Evolutionary conservation across 2,797 vertebrate species (phyloP), one percentile per base, ranked within the genome.

Genomic region (Tauraco hartlaubi): DNA sequence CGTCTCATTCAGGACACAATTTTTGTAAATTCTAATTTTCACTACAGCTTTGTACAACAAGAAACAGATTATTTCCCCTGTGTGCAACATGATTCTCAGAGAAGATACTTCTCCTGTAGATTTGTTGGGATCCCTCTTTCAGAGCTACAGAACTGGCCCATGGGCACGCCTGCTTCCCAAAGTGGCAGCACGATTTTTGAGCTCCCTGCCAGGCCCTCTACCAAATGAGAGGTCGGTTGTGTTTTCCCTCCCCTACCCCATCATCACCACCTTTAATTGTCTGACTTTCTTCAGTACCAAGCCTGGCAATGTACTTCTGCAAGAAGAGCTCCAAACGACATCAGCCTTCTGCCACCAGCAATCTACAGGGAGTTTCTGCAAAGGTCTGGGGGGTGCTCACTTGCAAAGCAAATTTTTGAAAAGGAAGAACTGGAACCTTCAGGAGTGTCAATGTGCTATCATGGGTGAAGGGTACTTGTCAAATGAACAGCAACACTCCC

Each of bases 121-220:
- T 51, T 75, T 69, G 46, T 63, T 74, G 63, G 35, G 25, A 78
- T 68, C 6, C 6, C 6, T 12, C 22, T 69, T 64, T 26, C 22
- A 69, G 41, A 62, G 44, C 43, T 52, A 48, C 21, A 33, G 33
- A 28, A 15, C 22, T 7, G 37, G 12, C 26, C 21, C 23, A 33
- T 14, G 14, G 9, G 22, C 35, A 58, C 2, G 2, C 21, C 28
- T n/a, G 35, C 48, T 41, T 44, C 43, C 46, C 74, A 46, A 44
- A 61, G 37, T 0, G 0, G 26, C 17, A 21, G 26, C 48, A 26
- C 3, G 0, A 10, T 16, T 43, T 51, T 59, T 61, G 29, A 25
- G 4, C 46, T 56, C 41, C 22, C 20, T 12, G 9, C 17, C 48
- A 61, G 48, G 54, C 19, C 26, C 23, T 29, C 51, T 52, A 69